phyloP scores from a whole-genome alignment of 2,888 invertebrate genomes.

The Meiosimyza platycephala region DNA sequence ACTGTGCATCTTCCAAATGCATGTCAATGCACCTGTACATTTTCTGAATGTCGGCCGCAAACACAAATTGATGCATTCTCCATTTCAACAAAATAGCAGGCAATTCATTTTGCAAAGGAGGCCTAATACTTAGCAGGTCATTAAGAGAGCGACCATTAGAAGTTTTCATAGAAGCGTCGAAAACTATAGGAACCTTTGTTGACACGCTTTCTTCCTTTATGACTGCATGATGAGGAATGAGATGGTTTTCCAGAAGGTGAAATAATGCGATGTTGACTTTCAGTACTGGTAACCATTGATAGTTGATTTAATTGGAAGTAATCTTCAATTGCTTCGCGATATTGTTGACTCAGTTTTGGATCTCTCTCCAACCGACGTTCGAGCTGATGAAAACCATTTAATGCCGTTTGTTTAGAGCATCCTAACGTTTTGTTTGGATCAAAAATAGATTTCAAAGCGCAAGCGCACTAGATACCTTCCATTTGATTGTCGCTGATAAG shows the following conservation, averaged over 20 bases:
- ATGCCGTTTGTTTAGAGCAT: constrained; percentile 35
- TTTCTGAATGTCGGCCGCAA: not conserved
- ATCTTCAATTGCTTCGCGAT: constrained; percentile 31
- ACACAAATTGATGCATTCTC: not conserved
- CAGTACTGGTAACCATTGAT: constrained; percentile 19
- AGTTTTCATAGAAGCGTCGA: constrained; percentile 26
- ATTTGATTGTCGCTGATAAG: constrained; percentile 24
- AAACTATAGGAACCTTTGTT: constrained; percentile 23
- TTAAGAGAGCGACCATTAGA: not conserved
- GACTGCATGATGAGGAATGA: constrained; percentile 6
- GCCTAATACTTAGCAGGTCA: no score
- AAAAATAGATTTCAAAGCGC: constrained; percentile 25
- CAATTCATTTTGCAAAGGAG: not conserved
- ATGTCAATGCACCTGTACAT: constrained; percentile 5
- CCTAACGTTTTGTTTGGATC: not conserved
- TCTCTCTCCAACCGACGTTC: not conserved
- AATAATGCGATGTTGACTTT: constrained; percentile 27
- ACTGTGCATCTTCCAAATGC: constrained; percentile 11
- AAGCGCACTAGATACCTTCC: constrained; percentile 36
- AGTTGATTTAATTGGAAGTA: not conserved
- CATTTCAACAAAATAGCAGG: not conserved
- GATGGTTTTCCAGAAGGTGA: not conserved
- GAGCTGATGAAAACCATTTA: constrained; percentile 35
- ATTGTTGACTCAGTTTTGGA: not conserved
- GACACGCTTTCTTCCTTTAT: constrained; percentile 4